phyloP scores from a whole-genome alignment of 2,113 vertebrate genomes.

The Noctilio leporinus region DNA sequence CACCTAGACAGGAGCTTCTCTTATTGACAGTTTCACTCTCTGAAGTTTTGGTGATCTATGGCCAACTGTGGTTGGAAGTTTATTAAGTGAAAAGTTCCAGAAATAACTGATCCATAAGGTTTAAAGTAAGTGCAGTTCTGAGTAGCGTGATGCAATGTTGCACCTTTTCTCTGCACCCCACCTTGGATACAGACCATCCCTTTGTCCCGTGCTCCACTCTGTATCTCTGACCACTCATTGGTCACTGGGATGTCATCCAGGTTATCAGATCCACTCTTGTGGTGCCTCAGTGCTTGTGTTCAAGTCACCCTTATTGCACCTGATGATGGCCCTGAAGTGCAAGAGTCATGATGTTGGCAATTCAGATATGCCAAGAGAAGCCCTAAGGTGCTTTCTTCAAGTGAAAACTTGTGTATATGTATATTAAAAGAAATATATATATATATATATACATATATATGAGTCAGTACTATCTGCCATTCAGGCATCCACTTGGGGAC shows the following conservation, averaged over 20 bases:
- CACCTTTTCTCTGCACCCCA: not conserved
- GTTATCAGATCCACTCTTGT: not conserved
- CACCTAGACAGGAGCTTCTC: not conserved
- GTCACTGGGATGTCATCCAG: not conserved
- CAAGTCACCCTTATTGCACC: not conserved
- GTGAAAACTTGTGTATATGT: too few species aligned
- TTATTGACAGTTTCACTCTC: not conserved
- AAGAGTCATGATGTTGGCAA: not conserved
- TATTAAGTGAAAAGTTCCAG: not conserved
- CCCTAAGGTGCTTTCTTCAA: too few species aligned
- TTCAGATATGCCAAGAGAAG: not conserved
- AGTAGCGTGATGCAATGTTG: not conserved
- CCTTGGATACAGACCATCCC: not conserved
- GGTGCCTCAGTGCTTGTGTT: not conserved
- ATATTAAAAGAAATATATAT: too few species aligned
- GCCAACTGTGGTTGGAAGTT: not conserved
- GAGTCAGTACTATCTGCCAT: not conserved
- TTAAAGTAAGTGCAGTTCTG: not conserved
- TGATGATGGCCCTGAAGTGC: too few species aligned
- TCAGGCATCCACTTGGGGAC: not conserved
- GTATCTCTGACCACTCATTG: too few species aligned
- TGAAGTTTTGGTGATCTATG: not conserved
- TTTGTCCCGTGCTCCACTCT: not conserved
- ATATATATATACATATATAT: too few species aligned
- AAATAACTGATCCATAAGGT: not conserved